Conservation (phyloP, 1,140 invertebrate genomes). For the honey bee (Apis mellifera) region Amel_HAv3.1 CM009936.2:10125501-10126000, state of each 20-base stretch:
- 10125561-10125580: too few species aligned
- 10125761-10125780: conserved; percentile 62
- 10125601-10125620: too few species aligned
- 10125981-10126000: conserved; percentile 60
- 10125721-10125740: conserved; percentile 53
- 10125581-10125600: too few species aligned
- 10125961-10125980: conserved; percentile 41
- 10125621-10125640: background rate
- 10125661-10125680: background rate
- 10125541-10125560: too few species aligned
- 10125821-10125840: conserved; percentile 82
- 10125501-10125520: background rate
- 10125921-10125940: conserved; percentile 73
- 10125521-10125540: background rate
- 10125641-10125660: conserved; percentile 21
- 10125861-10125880: conserved; percentile 79
- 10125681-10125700: conserved; percentile 23
- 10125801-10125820: conserved; percentile 82
- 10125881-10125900: conserved; percentile 81
- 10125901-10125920: conserved; percentile 68
- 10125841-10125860: conserved; percentile 81
- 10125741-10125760: conserved; percentile 56
- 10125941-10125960: conserved; percentile 10
- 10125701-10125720: conserved; percentile 33
- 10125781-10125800: conserved; percentile 67